phyloP scores from a whole-genome alignment of 2,113 vertebrate genomes.

The Hassar affinis region DNA sequence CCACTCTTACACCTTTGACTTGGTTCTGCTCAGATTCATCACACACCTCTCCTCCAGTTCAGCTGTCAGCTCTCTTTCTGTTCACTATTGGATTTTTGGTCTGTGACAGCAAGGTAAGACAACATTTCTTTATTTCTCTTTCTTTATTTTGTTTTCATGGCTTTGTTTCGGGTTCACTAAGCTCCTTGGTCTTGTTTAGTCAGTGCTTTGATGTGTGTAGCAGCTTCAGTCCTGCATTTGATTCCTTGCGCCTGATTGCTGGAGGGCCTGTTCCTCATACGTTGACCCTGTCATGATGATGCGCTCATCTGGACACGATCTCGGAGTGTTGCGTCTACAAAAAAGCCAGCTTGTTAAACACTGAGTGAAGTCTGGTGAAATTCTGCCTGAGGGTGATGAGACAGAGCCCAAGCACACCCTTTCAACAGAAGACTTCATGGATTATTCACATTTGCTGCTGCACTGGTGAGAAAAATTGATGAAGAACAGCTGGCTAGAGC shows the following conservation, averaged over 20 bases:
- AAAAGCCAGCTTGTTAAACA: constrained; percentile 55
- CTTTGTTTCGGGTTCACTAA: constrained; percentile 22
- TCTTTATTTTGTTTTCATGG: constrained; percentile 28
- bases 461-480: constrained; percentile 68
- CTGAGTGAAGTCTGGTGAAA: constrained; percentile 50
- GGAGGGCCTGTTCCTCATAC: constrained; percentile 43
- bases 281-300: constrained; percentile 58
- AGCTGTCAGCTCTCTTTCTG: constrained; percentile 64
- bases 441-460: constrained; percentile 78
- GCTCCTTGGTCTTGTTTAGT: constrained; percentile 18
- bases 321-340: constrained; percentile 40
- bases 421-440: constrained; percentile 67
- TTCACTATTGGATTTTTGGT: constrained; percentile 53
- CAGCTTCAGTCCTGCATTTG: constrained; percentile 45
- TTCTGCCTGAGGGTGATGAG: constrained; percentile 47
- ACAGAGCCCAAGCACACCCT: constrained; percentile 57
- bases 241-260: constrained; percentile 38
- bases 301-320: constrained; percentile 54
- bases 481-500: constrained; percentile 74
- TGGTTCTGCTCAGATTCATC: constrained; percentile 69
- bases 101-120: constrained; percentile 59
- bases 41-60: constrained; percentile 63
- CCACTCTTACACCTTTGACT: constrained; percentile 63
- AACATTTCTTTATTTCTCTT: not conserved
- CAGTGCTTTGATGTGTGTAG: constrained; percentile 50